Evolutionary conservation across 2,888 invertebrate species (phyloP), one percentile per base, ranked within the genome.

Genomic region (Hyppa rectilinea): DNA sequence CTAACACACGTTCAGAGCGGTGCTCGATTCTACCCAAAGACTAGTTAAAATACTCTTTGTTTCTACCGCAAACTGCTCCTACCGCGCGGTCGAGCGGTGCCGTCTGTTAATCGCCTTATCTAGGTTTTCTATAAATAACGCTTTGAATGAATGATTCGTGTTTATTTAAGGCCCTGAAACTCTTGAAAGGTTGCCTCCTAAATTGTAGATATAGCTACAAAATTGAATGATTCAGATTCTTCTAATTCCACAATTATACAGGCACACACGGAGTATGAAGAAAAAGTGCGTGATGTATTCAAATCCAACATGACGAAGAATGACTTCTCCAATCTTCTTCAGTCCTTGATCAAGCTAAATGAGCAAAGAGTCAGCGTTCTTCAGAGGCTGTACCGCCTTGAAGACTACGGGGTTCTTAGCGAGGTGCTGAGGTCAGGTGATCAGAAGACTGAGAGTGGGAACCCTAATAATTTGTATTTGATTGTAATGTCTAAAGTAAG

Each of bases 291-390:
- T 17, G 59, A 63, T 9, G 10, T 59, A 3, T 72, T 84, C 56
- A 56, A 79, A 47, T 74, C 58, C 10, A 70, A 84, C 52, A 23
- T 65, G 45, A 70, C 84, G 2, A 53, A 76, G 26, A 70, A 43
- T 40, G 69, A 76, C n/a, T 83, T 79, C 40, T 67, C 73, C 0
- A 71, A 79, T 12, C 82, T 84, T 2, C 70, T 84, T 34, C 43
- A 74, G 9, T 78, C 83, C n/a, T 47, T 84, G 26, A 70, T 82
- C 58, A 82, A 78, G 49, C 23, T 82, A 6, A 84, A 84, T n/a
- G 85, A 84, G 49, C 50, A 76, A 9, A 70, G 81, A 34, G 45
- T 78, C 29, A 65, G 31, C 14, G 59, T 72, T 2, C 73, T 82
- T 2, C 55, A 78, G 20, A 76, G 58, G 45, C 34, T 69, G 40